Percentiles rank a stretch among this genome's conserved stretches.
phyloP scores from a whole-genome alignment of 2,888 invertebrate species.

The Macaria liturata region DNA sequence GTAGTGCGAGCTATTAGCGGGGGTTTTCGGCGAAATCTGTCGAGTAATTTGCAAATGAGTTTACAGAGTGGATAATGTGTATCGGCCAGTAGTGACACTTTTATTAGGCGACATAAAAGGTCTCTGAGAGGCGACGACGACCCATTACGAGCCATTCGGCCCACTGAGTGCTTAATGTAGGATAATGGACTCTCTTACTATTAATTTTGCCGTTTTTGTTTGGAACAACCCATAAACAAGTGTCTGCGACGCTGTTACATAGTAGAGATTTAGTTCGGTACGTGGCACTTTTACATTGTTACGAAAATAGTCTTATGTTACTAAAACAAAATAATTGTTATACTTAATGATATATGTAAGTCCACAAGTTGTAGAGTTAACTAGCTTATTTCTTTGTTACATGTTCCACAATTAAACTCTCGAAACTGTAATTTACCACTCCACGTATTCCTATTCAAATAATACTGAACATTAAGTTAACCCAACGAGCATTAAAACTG shows the following conservation, averaged over 20 bases:
- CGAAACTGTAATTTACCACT: conserved; percentile 13
- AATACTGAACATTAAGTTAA: conserved; percentile 19
- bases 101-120: conserved; percentile 65
- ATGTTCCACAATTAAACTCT: conserved; percentile 1
- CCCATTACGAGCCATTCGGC: conserved; percentile 67
- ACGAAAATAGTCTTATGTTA: background rate
- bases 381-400: conserved; percentile 1
- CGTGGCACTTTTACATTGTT: background rate
- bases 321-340: background rate
- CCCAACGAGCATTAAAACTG: conserved; percentile 34
- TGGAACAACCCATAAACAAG: conserved; percentile 56
- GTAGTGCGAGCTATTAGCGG: conserved; percentile 9
- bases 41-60: conserved; percentile 31
- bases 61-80: conserved; percentile 48
- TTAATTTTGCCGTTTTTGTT: conserved; percentile 69
- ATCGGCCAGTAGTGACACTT: conserved; percentile 59
- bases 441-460: conserved; percentile 7
- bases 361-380: background rate
- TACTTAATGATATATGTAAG: background rate
- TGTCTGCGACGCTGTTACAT: conserved; percentile 36
- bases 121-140: conserved; percentile 51
- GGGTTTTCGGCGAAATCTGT: conserved; percentile 9
- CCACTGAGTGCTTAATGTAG: conserved; percentile 74
- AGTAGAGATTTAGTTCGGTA: conserved; percentile 11
- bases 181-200: conserved; percentile 75